Base-by-base conservation (phyloP, 2,888 invertebrate species). In the Caenorhabditis uteleia region DNA sequence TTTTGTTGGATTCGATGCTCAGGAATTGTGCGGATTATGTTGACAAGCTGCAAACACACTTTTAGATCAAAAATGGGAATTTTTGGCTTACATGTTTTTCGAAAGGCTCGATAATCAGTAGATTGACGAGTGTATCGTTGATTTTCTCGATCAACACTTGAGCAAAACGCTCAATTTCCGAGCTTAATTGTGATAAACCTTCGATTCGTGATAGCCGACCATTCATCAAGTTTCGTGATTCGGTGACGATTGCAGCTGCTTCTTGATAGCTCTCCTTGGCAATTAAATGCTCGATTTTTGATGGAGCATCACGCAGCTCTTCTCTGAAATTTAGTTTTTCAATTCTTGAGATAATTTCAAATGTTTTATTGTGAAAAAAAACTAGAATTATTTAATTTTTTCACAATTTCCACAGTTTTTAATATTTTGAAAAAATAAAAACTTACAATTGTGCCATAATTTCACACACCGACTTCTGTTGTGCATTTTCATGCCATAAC, bases 401-500 rank as follows among this genome's bases (percentile, higher is more conserved):
- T 21, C 14, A 27, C n/a, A 45, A 23, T 3, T 5, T 18, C 38
- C 20, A 53, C 62, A 29, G 26, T n/a, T n/a, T 3, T 6, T 18
- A 12, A n/a, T 29, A n/a, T 25, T 33, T 18, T 20, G n/a, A 3
- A 1, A n/a, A n/a, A n/a, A 14, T 27, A 16, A n/a, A 21, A 6
- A n/a, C 60, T 49, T 27, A 80, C 77, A 80, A 65, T 68, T 79
- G 75, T 7, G 73, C 58, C 58, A 81, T 67, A 23, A 80, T 77
- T 43, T 74, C 72, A 40, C 72, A 70, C 2, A 82, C 68, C 16
- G 72, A 68, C 18, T 77, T 68, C 82, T 95, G 94, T 81, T 97
- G 93, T n/a, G 95, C 88, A 1, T 93, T 92, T 84, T 95, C 95
- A 6, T 91, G 88, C 94, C 95, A 97, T 54, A 97, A 87, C 71